Evolutionary conservation across 2,797 vertebrate genomes (phyloP), one percentile per base, ranked within the genome.

Genomic region (Galago senegalensis): DNA sequence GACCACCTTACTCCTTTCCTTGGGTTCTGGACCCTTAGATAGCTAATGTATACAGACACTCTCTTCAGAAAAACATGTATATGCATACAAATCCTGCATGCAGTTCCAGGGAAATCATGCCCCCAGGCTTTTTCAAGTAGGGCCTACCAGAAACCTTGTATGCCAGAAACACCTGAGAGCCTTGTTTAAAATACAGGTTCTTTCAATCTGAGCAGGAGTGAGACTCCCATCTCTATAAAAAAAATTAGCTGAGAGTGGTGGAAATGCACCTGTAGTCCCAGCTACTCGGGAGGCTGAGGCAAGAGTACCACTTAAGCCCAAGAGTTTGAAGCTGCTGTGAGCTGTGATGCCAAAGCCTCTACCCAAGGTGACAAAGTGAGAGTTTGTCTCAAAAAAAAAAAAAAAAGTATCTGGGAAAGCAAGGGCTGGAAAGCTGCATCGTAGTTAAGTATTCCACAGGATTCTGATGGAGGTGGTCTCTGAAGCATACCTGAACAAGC

Each of bases 11-110:
- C 60, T 37, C 14, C 40, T 37, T 83, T 61, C 69, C n/a, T 70
- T 87, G 81, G n/a, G 65, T 67, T 40, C 81, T 89, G n/a, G 29
- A 5, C 7, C 11, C 86, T 79, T 6, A 85, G 56, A 70, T 81
- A n/a, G 56, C 18, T 56, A 61, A 27, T 2, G 2, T 70, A 53
- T 61, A 13, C 27, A 49, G 63, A 46, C 46, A 72, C 27, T 49
- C 49, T 96, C 0, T 0, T 27, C 67, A 81, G 69, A 58, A 90
- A 77, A 43, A 76, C 16, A 12, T 29, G n/a, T n/a, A 14, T 8
- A 23, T 31, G 23, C 56, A 72, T 14, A 46, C 31, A 79, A 79
- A 40, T 13, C 34, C 25, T 60, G n/a, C 31, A 25, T 3, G 16
- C 12, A 69, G 10, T 53, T 77, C 69, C 49, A 43, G 8, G 40